Evolutionary conservation across 2,888 invertebrate genomes (phyloP), one percentile per base, ranked within the genome.

Genomic region (Drosophila yooni): DNA sequence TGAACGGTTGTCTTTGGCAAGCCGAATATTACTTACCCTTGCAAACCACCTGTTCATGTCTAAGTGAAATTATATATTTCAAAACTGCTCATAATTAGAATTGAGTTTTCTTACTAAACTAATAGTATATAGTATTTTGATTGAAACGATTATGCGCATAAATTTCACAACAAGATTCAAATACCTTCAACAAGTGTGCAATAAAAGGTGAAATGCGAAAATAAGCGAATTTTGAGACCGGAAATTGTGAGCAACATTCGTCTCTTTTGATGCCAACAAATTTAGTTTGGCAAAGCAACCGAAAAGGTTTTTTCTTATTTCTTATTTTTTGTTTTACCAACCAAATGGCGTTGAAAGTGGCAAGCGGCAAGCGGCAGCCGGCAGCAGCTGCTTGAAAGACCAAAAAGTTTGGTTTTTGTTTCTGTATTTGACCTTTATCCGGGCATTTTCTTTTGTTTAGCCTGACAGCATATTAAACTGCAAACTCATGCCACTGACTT

Each of bases 221-320:
- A 59, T 54, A 70, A 78, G 59, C 59, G 64, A 74, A 76, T 83
- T 79, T 81, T 79, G 71, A 74, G 74, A 72, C 82, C 87, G 90
- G 87, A 87, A 86, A 90, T 87, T 90, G 70, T 70, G 68, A 66
- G 76, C 71, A 71, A 74, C 83, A 86, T 89, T 84, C 74, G 87
- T 73, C 66, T 65, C 81, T 74, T 82, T 81, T 90, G 82, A 88
- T 82, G 82, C 87, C 63, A 72, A 59, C 53, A 88, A 89, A 88
- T 88, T 86, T 75, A 81, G 71, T 83, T 83, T 68, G 33, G 33
- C 48, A 15, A 60, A 74, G 66, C 52, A 53, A 57, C 8, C 34
- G 33, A 33, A 70, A 53, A 68, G 31, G 43, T 51, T 27, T 38
- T 54, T 33, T 13, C n/a, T 34, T 6, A 31, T 33, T 33, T 36